Base-by-base conservation (phyloP, 2,113 vertebrate genomes). In the Leiothrix lutea region DNA sequence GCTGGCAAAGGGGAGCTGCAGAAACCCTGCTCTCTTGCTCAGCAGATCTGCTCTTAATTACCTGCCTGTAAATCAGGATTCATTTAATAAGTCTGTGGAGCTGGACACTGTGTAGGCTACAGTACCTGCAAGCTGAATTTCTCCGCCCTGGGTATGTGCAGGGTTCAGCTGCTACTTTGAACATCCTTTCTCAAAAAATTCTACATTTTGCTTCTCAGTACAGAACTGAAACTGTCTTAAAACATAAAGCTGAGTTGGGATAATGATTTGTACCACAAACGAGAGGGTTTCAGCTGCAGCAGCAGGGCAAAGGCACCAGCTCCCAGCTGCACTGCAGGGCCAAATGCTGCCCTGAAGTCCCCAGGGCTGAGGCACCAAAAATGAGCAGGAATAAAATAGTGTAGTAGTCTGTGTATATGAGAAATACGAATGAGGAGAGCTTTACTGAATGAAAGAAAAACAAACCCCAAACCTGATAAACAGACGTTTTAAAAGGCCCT, bases 41-140 rank as follows among this genome's bases (percentile, higher is more conserved):
- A 96, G 95, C 92, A 94, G 90, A 95, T 93, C 90, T 95, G 75
- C 92, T 90, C 74, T 73, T 91, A 94, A 95, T 95, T 96, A 94
- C 74, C 90, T 93, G 88, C 82, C 82, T 86, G 60, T 86, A 94
- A 95, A 86, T 96, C 90, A 88, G 80, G 65, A 86, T 82, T 96
- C 56, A 78, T 93, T 88, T 93, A 60, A 31, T 77, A 94, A 74
- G 69, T 35, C 51, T 51, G 47, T 45, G 54, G 79, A 93, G 64
- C 82, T 94, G 86, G 86, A 62, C 2, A 3, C 11, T 20, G 7
- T 48, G 53, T 36, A 62, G 36, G 56, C 60, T 80, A 6, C 13
- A 4, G 47, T 28, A 80, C 75, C 85, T 86, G 36, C 31, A 19
- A 80, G 82, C 17, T 26, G 75, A 47, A 50, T 60, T 78, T 73